Evolutionary conservation across 1,140 invertebrate species (phyloP), one percentile per base, ranked within the genome.

Genomic region (Temnothorax curvispinosus): DNA sequence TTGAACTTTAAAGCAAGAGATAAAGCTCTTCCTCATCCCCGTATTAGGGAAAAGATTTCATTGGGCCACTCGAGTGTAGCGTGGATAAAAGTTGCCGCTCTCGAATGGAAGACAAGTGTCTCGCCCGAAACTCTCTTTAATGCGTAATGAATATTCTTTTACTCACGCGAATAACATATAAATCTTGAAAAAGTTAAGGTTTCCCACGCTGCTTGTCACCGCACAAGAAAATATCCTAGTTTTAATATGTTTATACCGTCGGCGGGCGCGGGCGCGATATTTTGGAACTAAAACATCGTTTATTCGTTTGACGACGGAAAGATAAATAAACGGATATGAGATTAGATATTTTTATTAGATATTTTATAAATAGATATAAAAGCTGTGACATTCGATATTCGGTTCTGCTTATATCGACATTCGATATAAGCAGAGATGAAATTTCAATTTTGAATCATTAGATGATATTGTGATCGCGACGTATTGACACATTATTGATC

Each of bases 1-100:
- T 58, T 71, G 78, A 81, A 81, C 64, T 81, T 81, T 81, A 81
- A 81, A 71, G 65, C 50, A 56, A 58, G 64, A 81, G 50, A 81
- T 81, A 81, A 81, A 81, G 50, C 78, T 71, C 38, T 27, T 13
- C 21, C 77, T 81, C 64, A 81, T 44, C 47, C 38, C 21, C 38
- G 78, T 81, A 71, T 81, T 71, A 81, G 38, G 18, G 21, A 13
- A 56, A 71, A 81, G 54, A 81, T 81, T 81, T 81, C 52, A 71
- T 58, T 81, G 65, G 78, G 9, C 64, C 50, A 60, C 38, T 67
- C 78, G 50, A 54, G 52, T 56, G 58, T 56, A 69, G 50, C 77
- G 64, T 41, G 38, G 78, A 81, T 81, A 81, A 81, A 81, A 81
- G 78, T 81, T 21, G 50, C 52, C 27, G 38, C 38, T 15, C 38